Base-by-base conservation (phyloP, 1,140 invertebrate species). In the Megalopta genalis region DNA sequence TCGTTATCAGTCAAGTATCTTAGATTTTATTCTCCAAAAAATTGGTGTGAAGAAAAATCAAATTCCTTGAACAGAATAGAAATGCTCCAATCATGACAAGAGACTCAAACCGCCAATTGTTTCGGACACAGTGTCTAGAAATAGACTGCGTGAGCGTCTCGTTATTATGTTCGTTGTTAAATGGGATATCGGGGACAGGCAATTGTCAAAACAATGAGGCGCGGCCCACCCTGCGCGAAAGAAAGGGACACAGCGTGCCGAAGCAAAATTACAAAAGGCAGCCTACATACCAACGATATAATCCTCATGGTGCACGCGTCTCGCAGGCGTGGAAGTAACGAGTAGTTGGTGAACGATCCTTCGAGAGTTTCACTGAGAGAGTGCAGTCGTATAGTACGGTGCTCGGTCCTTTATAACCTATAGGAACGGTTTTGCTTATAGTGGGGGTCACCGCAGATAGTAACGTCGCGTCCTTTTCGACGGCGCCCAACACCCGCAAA, bases 401-500 rank as follows among this genome's bases (percentile, higher is more conserved):
- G 80, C 81, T 87, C 91, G 90, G 86, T 92, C 90, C 92, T 93
- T 93, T 93, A 93, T 93, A 93, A 93, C 91, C 88, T 92, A 91
- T 88, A 90, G 82, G 89, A 85, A 86, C 62, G 78, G 78, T 91
- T 90, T 85, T 86, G 82, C 79, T 63, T 77, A 83, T 79, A 86
- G 86, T 88, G 88, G 90, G 88, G 87, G 83, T 64, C 65, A 74
- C 77, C 69, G 77, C 76, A 86, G 79, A 79, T 86, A 88, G 66
- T 59, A 42, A 57, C 16, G n/a, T 57, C 64, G 68, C 72, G 82
- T 85, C 78, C 78, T 82, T 66, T 71, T 84, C 60, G 71, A 72
- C 65, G 23, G 21, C 70, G 71, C 72, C 60, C 57, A 73, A 86
- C 83, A 83, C 46, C 74, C 81, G 70, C 71, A 74, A 86, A 86